Conservation (phyloP, 2,888 invertebrate species). For the Icerya purchasi region DNA sequence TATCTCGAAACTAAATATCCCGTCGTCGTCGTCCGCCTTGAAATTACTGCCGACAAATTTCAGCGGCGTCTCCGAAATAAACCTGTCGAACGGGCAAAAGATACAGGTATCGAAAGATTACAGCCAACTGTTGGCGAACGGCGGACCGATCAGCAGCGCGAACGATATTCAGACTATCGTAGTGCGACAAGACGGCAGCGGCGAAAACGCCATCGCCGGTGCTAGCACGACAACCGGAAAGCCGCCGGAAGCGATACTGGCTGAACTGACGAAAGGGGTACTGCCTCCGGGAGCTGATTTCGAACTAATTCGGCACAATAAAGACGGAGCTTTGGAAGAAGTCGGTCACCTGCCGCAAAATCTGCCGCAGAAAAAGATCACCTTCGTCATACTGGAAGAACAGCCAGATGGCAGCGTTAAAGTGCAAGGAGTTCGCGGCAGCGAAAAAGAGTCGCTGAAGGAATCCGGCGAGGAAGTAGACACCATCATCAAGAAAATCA, state of each 20-base stretch:
- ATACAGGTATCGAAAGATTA: conserved; percentile 15
- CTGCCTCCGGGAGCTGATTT: conserved; percentile 58
- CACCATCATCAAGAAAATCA: conserved; percentile 55
- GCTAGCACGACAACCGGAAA: conserved; percentile 33
- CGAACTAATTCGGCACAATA: conserved; percentile 54
- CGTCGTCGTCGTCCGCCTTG: conserved; percentile 12
- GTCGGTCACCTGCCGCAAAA: conserved; percentile 34
- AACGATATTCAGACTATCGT: conserved; percentile 20
- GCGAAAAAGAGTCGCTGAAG: conserved; percentile 40
- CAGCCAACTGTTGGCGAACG: conserved; percentile 6
- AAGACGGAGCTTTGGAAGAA: conserved; percentile 48
- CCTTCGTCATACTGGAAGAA: conserved; percentile 66
- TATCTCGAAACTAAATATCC: neutral
- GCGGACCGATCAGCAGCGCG: neutral
- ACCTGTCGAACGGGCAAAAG: conserved; percentile 23
- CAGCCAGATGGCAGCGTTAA: conserved; percentile 67
- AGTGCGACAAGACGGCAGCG: conserved; percentile 18
- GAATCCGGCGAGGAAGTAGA: conserved; percentile 41
- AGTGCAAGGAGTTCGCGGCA: conserved; percentile 64
- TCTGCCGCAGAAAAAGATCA: conserved; percentile 54
- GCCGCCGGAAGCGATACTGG: conserved; percentile 44
- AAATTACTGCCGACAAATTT: conserved; percentile 19
- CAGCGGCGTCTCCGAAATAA: conserved; percentile 17
- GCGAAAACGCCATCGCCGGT: no score
- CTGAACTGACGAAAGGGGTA: conserved; percentile 57